Evolutionary conservation across 2,113 vertebrate genomes (phyloP).

Genomic region (Coturnix japonica): DNA sequence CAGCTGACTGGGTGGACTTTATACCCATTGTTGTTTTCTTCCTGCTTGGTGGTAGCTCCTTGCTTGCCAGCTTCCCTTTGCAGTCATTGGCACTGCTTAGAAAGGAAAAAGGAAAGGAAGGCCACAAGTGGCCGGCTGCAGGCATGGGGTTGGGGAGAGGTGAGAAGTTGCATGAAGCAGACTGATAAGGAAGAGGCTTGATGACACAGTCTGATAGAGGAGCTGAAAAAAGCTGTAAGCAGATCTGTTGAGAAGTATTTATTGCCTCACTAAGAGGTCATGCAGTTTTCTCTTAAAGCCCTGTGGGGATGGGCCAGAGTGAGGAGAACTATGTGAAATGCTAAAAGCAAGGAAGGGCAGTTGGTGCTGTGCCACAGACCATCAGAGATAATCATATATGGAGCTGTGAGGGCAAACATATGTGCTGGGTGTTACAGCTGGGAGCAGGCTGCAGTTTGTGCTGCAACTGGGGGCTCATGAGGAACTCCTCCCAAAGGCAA

Average conservation of each 20-base stretch:
- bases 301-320: neutral
- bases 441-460: neutral
- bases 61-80: constrained; percentile 35
- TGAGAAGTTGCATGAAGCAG: neutral
- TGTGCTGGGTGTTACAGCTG: neutral
- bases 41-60: constrained; percentile 43
- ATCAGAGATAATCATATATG: neutral
- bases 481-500: neutral
- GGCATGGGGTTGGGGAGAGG: neutral
- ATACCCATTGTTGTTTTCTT: constrained; percentile 61
- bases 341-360: neutral
- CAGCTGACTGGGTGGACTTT: constrained; percentile 52
- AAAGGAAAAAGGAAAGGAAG: constrained; percentile 14
- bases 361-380: neutral
- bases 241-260: constrained; percentile 8
- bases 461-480: neutral
- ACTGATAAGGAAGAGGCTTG: constrained; percentile 41
- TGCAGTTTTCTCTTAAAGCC: constrained; percentile 5
- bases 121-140: neutral
- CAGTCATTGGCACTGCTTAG: constrained; percentile 18
- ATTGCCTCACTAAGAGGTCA: neutral
- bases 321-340: neutral
- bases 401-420: neutral
- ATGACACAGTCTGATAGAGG: neutral
- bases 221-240: neutral